Base-by-base conservation (phyloP, 2,797 vertebrate species). In the Nannoperca australis region DNA sequence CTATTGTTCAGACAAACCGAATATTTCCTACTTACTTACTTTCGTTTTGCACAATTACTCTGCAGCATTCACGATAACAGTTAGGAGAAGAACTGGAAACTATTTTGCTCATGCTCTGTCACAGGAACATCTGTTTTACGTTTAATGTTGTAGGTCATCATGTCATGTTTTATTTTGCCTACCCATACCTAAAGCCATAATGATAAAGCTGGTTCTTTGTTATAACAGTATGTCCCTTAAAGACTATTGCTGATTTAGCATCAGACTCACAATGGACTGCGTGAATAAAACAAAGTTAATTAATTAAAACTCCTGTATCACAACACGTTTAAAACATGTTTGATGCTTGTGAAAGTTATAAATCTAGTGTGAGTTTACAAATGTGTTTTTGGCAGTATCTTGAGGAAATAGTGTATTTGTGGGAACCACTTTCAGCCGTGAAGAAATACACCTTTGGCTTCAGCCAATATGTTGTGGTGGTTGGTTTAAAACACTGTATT, bases 41-140 rank as follows among this genome's bases (percentile, higher is more conserved):
- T 78, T 63, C 7, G 10, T 38, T 64, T 73, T 63, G n/a, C 3
- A 44, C 32, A 60, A 12, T 53, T 38, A 36, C 24, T 62, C 22
- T 34, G 10, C 3, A 65, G 58, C 20, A 44, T 34, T 54, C 20
- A 34, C 24, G 1, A 24, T 17, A 17, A 56, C 15, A 27, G 38
- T 47, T 24, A 32, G 30, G 20, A 66, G 1, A 62, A 38, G 1
- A 55, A 65, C 36, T 34, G 7, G 0, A 47, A 53, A 1, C 0
- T 7, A 8, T 50, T 47, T 45, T 60, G n/a, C 11, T 51, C 27
- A 50, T 45, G 20, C 15, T 30, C 11, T 55, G n/a, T 60, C 20
- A 36, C 54, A 58, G 32, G 5, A 38, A 53, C 24, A 22, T 13
- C 22, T 51, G 11, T 53, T 53, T 53, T 53, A 38, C 1, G 1